Evolutionary conservation across 2,113 vertebrate species (phyloP).

Genomic region (Callaeas wilsoni): DNA sequence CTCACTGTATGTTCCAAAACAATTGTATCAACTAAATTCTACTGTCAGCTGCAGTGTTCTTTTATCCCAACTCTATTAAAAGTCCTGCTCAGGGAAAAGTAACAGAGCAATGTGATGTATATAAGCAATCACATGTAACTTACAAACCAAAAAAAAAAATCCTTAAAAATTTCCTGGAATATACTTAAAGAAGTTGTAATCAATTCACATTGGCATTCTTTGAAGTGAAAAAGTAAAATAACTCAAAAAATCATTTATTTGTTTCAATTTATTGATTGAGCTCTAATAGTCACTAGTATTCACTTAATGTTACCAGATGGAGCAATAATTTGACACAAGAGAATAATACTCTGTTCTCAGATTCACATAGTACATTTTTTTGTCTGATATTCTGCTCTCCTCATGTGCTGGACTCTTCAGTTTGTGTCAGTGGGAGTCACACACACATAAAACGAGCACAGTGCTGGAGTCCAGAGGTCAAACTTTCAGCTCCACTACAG

Average conservation of each 20-base stretch:
- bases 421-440: slow-evolving; percentile 51
- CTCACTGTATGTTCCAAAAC: background rate
- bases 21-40: background rate
- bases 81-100: background rate
- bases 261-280: slow-evolving; percentile 37
- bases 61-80: background rate
- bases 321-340: slow-evolving; percentile 32
- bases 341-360: slow-evolving; percentile 17
- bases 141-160: slow-evolving; percentile 12
- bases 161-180: slow-evolving; percentile 18
- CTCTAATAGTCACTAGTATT: slow-evolving; percentile 30
- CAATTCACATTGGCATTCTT: slow-evolving; percentile 9
- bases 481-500: slow-evolving; percentile 28
- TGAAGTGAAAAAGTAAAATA: slow-evolving; percentile 31
- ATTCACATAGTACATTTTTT: slow-evolving; percentile 24
- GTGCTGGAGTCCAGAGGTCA: slow-evolving; percentile 32
- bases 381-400: slow-evolving; percentile 35
- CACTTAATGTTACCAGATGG: slow-evolving; percentile 38
- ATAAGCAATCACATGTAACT: background rate
- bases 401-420: slow-evolving; percentile 31
- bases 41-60: background rate
- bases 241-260: slow-evolving; percentile 36
- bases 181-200: slow-evolving; percentile 14
- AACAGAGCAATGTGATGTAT: background rate
- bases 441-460: slow-evolving; percentile 14